Percentiles rank a stretch among this genome's conserved stretches.
phyloP scores from a whole-genome alignment of 2,797 vertebrate genomes.

The Leptodactylus fallax region DNA sequence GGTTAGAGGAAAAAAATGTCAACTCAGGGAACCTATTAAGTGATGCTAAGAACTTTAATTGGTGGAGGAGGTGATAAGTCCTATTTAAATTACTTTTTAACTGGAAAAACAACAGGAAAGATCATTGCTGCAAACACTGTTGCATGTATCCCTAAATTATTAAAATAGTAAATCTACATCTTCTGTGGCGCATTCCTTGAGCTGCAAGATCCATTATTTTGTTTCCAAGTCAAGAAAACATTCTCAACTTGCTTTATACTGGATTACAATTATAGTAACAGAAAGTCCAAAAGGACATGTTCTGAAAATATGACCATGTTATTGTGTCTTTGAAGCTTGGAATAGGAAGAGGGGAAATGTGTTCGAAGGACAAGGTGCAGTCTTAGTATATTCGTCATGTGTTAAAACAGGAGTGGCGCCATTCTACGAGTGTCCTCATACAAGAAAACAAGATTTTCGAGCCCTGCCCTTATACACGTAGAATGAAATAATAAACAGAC shows the following conservation, averaged over 20 bases:
- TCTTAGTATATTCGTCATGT: neutral
- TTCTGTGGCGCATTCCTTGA: neutral
- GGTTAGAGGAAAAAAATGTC: no score
- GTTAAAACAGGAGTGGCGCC: conserved; percentile 41
- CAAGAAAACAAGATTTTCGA: neutral
- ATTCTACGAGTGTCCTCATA: neutral
- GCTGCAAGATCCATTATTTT: neutral
- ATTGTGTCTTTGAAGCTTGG: neutral
- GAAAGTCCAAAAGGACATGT: neutral
- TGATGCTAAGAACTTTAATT: no score
- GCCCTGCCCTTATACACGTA: conserved; percentile 16
- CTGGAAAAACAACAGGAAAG: no score
- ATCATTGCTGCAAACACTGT: no score
- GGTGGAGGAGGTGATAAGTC: no score
- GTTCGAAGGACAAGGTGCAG: conserved; percentile 11
- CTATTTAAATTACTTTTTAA: no score
- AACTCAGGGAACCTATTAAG: no score
- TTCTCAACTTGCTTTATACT: neutral
- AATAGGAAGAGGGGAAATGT: neutral
- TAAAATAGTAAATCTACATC: neutral
- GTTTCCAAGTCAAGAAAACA: neutral
- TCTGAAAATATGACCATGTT: neutral
- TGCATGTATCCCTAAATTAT: no score
- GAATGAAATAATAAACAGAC: conserved; percentile 27
- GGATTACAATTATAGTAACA: neutral